phyloP scores from a whole-genome alignment of 2,797 vertebrate species.

The Sibirionetta formosa region DNA sequence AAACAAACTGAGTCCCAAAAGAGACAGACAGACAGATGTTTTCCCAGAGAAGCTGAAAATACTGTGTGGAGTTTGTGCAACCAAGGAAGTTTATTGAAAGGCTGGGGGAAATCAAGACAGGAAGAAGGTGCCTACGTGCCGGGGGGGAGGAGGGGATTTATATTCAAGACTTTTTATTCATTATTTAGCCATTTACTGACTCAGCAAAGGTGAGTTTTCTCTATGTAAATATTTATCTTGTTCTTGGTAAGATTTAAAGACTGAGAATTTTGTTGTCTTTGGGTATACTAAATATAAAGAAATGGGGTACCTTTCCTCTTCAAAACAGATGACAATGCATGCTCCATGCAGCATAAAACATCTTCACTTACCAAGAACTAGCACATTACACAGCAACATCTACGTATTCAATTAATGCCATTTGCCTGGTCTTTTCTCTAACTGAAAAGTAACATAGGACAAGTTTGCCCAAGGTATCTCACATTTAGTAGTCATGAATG shows the following conservation, averaged over 20 bases:
- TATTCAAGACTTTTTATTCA: neutral
- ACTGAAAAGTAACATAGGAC: neutral
- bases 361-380: neutral
- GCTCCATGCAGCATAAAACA: fast-evolving
- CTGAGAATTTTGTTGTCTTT: neutral
- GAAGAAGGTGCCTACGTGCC: neutral
- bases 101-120: neutral
- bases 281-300: neutral
- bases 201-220: neutral
- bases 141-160: neutral
- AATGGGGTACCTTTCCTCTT: neutral
- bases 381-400: neutral
- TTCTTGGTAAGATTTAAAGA: neutral
- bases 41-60: neutral
- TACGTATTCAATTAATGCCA: neutral
- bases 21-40: neutral
- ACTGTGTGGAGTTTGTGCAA: neutral
- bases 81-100: neutral
- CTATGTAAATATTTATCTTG: neutral
- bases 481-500: neutral
- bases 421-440: neutral
- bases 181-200: neutral
- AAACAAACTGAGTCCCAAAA: neutral
- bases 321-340: neutral
- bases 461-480: neutral